phyloP scores from a whole-genome alignment of 2,888 invertebrate genomes.

The Stenchaetothrips biformis region DNA sequence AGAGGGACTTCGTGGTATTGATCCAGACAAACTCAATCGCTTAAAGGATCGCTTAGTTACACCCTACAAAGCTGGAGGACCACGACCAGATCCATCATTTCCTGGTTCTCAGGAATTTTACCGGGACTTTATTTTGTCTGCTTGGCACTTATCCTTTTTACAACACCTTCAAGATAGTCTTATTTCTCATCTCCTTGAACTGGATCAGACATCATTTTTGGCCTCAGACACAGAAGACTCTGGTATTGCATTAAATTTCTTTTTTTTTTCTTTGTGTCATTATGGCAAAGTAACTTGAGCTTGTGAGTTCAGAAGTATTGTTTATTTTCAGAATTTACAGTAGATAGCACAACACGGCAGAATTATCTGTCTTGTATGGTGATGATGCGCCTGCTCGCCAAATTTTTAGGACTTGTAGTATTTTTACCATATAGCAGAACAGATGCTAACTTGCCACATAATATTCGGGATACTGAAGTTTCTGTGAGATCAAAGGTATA shows the following conservation, averaged over 20 bases:
- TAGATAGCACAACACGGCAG: neutral
- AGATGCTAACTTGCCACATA: neutral
- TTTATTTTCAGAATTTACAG: neutral
- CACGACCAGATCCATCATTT: neutral
- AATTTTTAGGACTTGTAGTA: neutral
- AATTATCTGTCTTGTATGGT: neutral
- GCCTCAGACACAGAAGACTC: conserved; percentile 9
- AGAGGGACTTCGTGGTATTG: neutral
- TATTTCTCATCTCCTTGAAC: conserved; percentile 7
- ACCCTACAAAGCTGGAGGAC: neutral
- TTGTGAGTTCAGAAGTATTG: neutral
- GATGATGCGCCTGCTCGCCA: neutral
- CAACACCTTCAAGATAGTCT: conserved; percentile 4
- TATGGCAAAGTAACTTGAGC: too few relatives aligned
- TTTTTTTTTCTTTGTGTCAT: neutral
- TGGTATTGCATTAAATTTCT: neutral
- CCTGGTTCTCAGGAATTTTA: conserved; percentile 3
- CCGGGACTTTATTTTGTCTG: neutral
- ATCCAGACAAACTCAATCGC: neutral
- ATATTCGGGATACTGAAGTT: neutral
- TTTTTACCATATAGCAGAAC: conserved; percentile 8
- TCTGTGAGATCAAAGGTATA: conserved; percentile 6
- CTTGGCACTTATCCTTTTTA: neutral
- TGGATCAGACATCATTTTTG: conserved; percentile 7
- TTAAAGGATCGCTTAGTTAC: neutral